Base-by-base conservation (phyloP, 2,888 invertebrate genomes). In the Lochmaea capreae region DNA sequence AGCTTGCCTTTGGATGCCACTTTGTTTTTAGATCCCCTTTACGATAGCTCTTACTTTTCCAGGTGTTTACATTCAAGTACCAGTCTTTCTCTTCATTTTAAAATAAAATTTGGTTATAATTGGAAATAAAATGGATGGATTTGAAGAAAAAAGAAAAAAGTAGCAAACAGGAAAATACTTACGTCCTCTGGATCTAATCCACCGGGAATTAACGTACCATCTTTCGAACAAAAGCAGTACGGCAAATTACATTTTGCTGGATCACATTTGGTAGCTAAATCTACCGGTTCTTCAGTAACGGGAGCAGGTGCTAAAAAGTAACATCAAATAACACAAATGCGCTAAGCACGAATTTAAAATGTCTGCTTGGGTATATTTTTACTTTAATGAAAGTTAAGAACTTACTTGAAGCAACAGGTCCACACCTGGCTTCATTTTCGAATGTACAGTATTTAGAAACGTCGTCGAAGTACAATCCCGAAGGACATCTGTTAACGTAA, bases 181-280 rank as follows among this genome's bases (percentile, higher is more conserved):
- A 96, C 96, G 83, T 96, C 94, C 86, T 95, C 93, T 16, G 94
- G 92, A 72, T 94, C 92, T 46, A 97, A 87, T 67, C 93, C 94
- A 46, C 95, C 96, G 10, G 97, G 97, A 80, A 97, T 94, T 75
- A 91, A 85, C 5, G 96, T 97, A 52, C 97, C 97, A 87, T 97
- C 97, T 85, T 94, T 93, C 52, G 96, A 96, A 86, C 97, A 97
- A 88, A 93, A 97, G 86, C 97, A 97, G 83, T 96, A 95, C 0
- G 97, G 97, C 81, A 97, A 89, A 78, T 89, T 88, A 85, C 97
- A 97, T 75, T 92, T 90, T 0, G 91, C 88, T 0, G 90, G 88
- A 81, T 97, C 93, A 85, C 97, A 97, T 87, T 92, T 93, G 73
- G 90, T 89, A 1, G 96, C 96, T 82, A 94, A 88, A 86, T 96